Conservation (phyloP, 92 coral and sea anemone genomes). For the Isaurus tuberculatus region DNA sequence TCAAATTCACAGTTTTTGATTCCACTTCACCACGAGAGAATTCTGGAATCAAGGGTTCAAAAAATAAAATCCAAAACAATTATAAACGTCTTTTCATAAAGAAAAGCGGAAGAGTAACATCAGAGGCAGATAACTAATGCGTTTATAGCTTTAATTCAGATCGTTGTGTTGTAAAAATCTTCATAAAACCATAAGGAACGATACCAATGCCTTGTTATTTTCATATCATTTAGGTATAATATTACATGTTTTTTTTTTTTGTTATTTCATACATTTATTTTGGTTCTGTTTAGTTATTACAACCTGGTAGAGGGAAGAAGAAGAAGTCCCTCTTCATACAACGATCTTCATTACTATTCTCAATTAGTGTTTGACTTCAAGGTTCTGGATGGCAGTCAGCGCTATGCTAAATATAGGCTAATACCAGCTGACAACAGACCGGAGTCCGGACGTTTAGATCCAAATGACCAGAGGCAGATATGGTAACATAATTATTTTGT, state of each 20-base stretch:
- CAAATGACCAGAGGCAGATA: slow-evolving; percentile 57
- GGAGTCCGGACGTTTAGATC: slow-evolving; percentile 54
- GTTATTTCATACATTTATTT: neutral
- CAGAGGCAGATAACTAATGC: no score
- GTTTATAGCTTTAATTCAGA: no score
- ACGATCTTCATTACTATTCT: slow-evolving; percentile 64
- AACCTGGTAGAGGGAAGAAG: slow-evolving; percentile 43
- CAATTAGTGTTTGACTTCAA: slow-evolving; percentile 55
- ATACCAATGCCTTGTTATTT: no score
- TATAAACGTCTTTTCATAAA: no score
- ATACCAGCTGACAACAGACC: slow-evolving; percentile 50
- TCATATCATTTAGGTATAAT: no score
- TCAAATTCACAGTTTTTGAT: no score
- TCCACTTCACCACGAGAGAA: no score
- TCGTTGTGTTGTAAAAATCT: no score
- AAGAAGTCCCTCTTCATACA: slow-evolving; percentile 47
- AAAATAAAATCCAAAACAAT: no score
- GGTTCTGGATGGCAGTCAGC: slow-evolving; percentile 49
- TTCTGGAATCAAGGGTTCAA: no score
- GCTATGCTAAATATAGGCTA: slow-evolving; percentile 60
- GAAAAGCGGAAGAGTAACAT: no score
- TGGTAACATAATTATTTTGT: slow-evolving; percentile 29
- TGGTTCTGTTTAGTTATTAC: slow-evolving; percentile 34
- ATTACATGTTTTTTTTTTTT: neutral
- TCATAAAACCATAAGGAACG: no score